These are phyloP conservation scores for Dorcus hopei DNA, from an alignment of 2,888 invertebrate species.

Conservation along the genomic window DNA sequence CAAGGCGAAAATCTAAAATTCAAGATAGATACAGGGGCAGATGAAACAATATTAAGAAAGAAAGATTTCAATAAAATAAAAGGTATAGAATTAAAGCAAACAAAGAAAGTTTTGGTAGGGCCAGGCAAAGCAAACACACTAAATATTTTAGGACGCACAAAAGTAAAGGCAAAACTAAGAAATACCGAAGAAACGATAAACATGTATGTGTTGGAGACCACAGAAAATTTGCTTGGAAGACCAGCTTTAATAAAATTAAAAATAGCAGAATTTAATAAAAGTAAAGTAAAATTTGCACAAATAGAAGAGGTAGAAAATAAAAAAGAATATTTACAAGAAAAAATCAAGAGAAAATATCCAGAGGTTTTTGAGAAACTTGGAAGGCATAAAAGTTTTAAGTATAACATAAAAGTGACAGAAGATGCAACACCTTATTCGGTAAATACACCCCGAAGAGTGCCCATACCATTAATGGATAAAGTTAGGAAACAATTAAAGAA, in stretches of 20 bases:
- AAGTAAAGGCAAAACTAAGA: conserved; percentile 3
- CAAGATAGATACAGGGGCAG: conserved; percentile 17
- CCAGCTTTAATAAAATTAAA: neutral
- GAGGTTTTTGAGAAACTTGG: too few relatives aligned
- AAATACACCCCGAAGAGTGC: conserved; percentile 32
- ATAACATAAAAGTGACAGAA: conserved; percentile 28
- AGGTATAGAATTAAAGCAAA: too few relatives aligned
- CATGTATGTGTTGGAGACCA: too few relatives aligned
- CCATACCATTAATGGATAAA: conserved; percentile 33
- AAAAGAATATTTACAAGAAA: too few relatives aligned
- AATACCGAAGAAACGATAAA: too few relatives aligned
- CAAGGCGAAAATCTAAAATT: neutral
- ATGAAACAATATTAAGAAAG: conserved; percentile 8
- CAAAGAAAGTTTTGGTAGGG: too few relatives aligned
- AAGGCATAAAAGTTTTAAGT: conserved; percentile 11
- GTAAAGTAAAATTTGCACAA: neutral
- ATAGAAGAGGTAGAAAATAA: too few relatives aligned
- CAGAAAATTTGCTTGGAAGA: too few relatives aligned
- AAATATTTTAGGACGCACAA: neutral
- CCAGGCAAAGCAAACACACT: too few relatives aligned
- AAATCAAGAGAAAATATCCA: too few relatives aligned
- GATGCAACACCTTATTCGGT: conserved; percentile 15
- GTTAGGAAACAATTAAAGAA: conserved; percentile 34
- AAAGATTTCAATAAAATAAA: too few relatives aligned
- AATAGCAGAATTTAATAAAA: neutral